These are phyloP conservation scores for Parnassius smintheus DNA, from an alignment of 2,888 invertebrate genomes.

Conservation along the genomic window DNA sequence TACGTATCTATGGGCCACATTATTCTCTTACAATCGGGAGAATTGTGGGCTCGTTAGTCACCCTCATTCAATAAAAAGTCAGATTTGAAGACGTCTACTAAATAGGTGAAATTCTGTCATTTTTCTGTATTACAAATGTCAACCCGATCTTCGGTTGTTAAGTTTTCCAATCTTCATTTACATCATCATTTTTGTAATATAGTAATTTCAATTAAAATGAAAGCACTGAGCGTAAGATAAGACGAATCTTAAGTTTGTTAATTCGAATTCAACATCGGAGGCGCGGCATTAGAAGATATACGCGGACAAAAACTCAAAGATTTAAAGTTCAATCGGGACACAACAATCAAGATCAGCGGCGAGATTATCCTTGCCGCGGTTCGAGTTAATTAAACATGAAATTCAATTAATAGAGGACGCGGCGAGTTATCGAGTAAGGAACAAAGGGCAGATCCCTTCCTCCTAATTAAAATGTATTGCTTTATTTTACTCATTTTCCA, in stretches of 20 bases:
- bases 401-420: constrained; percentile 78
- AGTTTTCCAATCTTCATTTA: no score
- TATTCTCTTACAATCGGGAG: no score
- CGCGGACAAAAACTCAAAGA: constrained; percentile 53
- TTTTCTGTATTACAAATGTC: no score
- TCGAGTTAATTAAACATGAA: constrained; percentile 80
- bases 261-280: constrained; percentile 39
- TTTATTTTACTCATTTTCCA: constrained; percentile 81
- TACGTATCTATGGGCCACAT: no score
- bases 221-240: constrained; percentile 1
- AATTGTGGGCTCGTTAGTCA: no score
- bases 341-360: constrained; percentile 57
- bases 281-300: constrained; percentile 29
- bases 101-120: no score
- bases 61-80: no score
- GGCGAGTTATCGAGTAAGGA: constrained; percentile 76
- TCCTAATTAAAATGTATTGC: constrained; percentile 82
- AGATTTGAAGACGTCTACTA: no score
- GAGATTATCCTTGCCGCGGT: constrained; percentile 67
- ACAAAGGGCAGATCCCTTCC: constrained; percentile 76
- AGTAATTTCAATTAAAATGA: background rate
- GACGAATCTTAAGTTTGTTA: constrained; percentile 31
- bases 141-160: no score
- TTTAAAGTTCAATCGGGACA: constrained; percentile 53
- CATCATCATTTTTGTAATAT: background rate